phyloP scores from a whole-genome alignment of 1,140 invertebrate species.

The Drosophila littoralis region DNA sequence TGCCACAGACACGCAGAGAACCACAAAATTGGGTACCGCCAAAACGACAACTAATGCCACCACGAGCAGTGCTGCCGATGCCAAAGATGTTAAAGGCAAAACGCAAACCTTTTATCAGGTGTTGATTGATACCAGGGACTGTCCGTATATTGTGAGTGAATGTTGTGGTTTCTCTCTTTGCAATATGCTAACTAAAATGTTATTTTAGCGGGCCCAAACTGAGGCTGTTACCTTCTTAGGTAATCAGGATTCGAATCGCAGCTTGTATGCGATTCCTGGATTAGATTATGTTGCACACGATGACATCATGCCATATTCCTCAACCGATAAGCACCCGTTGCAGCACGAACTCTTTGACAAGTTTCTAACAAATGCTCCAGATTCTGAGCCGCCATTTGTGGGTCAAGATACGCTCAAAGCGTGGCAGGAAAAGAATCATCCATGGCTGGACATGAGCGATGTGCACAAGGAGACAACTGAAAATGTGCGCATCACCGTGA shows the following conservation, averaged over 20 bases:
- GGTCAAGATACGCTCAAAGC: slow-evolving; percentile 95
- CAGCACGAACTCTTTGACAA: slow-evolving; percentile 98
- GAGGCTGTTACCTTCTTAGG: slow-evolving; percentile 99
- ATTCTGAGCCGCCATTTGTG: slow-evolving; percentile 92
- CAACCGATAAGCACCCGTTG: slow-evolving; percentile 91
- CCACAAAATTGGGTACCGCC: slow-evolving; percentile 39
- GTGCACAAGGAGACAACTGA: slow-evolving; percentile 99
- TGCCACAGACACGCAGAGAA: slow-evolving; percentile 17
- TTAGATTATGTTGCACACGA: slow-evolving; percentile 98
- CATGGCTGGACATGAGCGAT: slow-evolving; percentile 97
- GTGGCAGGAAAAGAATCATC: slow-evolving; percentile 99
- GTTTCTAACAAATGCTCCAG: slow-evolving; percentile 93
- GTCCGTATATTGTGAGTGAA: slow-evolving; percentile 95
- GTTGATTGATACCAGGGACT: slow-evolving; percentile 97
- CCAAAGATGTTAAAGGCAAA: slow-evolving; percentile 95
- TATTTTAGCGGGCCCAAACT: slow-evolving; percentile 93
- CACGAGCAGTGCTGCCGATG: slow-evolving; percentile 71
- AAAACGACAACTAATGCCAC: slow-evolving; percentile 7
- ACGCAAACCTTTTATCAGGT: slow-evolving; percentile 99
- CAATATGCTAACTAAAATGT: not conserved
- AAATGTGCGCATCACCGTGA: slow-evolving; percentile 97
- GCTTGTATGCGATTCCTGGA: slow-evolving; percentile 97
- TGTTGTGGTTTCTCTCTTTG: not conserved
- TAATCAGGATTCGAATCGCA: slow-evolving; percentile 96
- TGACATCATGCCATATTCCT: slow-evolving; percentile 95